Evolutionary conservation across 1,140 invertebrate genomes (phyloP), one percentile per base, ranked within the genome.

Genomic region (Conus betulinus): DNA sequence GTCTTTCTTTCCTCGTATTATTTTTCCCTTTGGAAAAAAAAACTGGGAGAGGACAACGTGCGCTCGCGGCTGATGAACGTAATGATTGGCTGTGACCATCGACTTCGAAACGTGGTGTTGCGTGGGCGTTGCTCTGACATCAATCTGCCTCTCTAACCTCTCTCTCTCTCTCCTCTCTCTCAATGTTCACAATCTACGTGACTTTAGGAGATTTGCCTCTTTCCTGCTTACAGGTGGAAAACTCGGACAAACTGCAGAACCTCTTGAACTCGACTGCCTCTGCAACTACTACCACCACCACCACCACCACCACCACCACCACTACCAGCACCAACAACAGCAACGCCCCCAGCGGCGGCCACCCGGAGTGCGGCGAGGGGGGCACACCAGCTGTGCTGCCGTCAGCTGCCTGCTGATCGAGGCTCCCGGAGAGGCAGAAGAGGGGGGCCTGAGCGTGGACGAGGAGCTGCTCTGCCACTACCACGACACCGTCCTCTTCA

Each of bases 401-500:
- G 60, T 76, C n/a, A 87, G 71, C 79, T 87, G 86, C 52, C 4
- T 87, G 13, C n/a, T 87, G 27, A 82, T 87, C 25, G 86, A 87
- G 78, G 52, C 88, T 20, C 90, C 90, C 20, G 39, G 39, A 39
- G 39, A 39, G 39, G 39, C 39, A 39, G 39, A 39, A 39, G 74
- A 78, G 39, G 90, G 85, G 55, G 88, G 83, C 20, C 84, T 88
- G 57, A 88, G 85, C 53, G 85, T 82, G 20, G 90, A 88, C 5
- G 90, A 91, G 60, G 87, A 78, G 5, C 87, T 87, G 17, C 74
- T 92, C 15, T 88, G 83, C 79, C 84, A 89, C 6, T 92, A 89
- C 67, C 89, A 91, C 79, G 89, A 91, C 67, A 82, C 87, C 3
- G 67, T 91, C 52, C 89, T 91, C 85, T 87, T 51, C 23, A 89